A percentile compares a stretch with the other conserved stretches of the same genome.
These are phyloP conservation scores for Aegotheles bennettii DNA, from an alignment of 2,113 vertebrate genomes.

Conservation along the genomic window DNA sequence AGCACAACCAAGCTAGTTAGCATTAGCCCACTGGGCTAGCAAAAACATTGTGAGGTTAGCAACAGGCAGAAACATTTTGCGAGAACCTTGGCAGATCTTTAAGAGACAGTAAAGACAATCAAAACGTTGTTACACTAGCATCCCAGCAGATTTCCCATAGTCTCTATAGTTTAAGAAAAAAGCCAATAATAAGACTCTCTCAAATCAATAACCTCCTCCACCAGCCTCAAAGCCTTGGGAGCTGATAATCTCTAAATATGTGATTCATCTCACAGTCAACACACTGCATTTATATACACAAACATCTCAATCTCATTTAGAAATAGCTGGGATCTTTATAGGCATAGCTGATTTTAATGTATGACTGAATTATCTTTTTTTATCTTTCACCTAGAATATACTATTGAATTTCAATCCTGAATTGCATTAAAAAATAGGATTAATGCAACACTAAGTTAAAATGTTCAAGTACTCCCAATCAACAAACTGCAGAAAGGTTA, in stretches of 20 bases:
- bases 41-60: neutral
- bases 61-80: neutral
- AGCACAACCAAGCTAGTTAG: neutral
- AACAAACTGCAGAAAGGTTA: neutral
- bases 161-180: neutral
- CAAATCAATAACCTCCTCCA: neutral
- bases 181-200: neutral
- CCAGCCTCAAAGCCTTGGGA: neutral
- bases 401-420: neutral
- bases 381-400: neutral
- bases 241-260: neutral
- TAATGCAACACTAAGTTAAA: neutral
- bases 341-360: neutral
- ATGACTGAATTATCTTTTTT: neutral
- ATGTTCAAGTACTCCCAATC: neutral
- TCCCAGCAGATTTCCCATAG: neutral
- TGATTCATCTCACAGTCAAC: neutral
- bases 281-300: rapidly evolving
- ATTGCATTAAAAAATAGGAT: neutral
- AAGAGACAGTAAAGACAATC: neutral
- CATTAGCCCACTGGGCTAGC: neutral
- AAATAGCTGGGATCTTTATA: neutral
- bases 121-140: neutral
- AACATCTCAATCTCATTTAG: neutral
- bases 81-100: neutral